A percentile compares a stretch with the other conserved stretches of the same genome.
Conservation (phyloP, 2,888 invertebrate genomes). For the Resseliella maxima region DNA sequence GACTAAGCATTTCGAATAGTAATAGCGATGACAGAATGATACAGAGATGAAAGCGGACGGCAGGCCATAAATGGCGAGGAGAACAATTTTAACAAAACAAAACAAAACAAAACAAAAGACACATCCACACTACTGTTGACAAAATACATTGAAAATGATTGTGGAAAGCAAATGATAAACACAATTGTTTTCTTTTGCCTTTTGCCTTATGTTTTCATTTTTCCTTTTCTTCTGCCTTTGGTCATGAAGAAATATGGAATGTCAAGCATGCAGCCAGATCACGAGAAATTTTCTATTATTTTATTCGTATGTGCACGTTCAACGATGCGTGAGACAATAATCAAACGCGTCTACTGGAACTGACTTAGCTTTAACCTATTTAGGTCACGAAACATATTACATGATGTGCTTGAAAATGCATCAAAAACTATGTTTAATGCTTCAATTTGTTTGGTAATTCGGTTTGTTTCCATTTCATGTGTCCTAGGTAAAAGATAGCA, state of each 20-base stretch:
- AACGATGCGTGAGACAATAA: conserved; percentile 50
- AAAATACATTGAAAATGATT: conserved; percentile 41
- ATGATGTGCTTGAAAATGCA: background rate
- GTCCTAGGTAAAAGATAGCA: background rate
- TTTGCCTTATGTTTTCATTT: too few species aligned
- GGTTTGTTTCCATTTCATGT: background rate
- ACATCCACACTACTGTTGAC: conserved; percentile 24
- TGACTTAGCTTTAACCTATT: conserved; percentile 18
- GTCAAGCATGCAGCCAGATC: background rate
- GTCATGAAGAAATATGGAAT: background rate
- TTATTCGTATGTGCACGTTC: conserved; percentile 35
- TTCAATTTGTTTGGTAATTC: too few species aligned
- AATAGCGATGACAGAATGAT: background rate
- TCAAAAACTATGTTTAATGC: background rate
- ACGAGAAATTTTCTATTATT: background rate
- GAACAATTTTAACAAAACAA: background rate
- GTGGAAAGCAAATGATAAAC: background rate
- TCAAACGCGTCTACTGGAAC: conserved; percentile 21
- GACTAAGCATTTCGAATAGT: background rate
- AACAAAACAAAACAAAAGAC: background rate
- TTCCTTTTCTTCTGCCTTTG: background rate
- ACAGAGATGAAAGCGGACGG: background rate
- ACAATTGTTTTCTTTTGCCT: background rate
- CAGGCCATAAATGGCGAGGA: too few species aligned
- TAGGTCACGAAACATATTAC: conserved; percentile 53